phyloP scores from a whole-genome alignment of 2,888 invertebrate species.

The Oeneis ivallda region DNA sequence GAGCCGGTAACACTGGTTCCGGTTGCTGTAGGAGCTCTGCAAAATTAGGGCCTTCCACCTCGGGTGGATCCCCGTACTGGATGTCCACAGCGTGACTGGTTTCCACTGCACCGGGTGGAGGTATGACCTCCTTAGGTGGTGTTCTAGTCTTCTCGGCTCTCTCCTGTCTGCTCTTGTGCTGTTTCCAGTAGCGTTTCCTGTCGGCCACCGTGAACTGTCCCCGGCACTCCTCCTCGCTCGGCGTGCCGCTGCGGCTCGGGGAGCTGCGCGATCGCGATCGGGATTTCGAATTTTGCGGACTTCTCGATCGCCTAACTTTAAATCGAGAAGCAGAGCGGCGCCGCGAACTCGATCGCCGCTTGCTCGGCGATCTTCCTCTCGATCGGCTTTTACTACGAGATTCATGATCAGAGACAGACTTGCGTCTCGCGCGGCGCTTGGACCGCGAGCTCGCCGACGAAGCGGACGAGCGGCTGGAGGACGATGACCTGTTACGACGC shows the following conservation, averaged over 20 bases:
- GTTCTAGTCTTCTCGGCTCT: constrained; percentile 54
- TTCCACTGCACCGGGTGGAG: constrained; percentile 70
- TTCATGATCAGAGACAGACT: constrained; percentile 49
- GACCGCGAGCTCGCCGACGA: constrained; percentile 53
- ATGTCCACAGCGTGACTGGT: constrained; percentile 62
- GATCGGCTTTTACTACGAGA: constrained; percentile 57
- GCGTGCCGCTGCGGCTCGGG: constrained; percentile 52
- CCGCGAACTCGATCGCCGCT: constrained; percentile 42
- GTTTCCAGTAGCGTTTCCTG: constrained; percentile 73
- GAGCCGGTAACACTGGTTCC: constrained; percentile 54
- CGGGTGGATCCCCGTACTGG: constrained; percentile 72
- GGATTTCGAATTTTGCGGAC: constrained; percentile 54
- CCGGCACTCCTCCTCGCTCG: constrained; percentile 68
- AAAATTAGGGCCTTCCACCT: constrained; percentile 73
- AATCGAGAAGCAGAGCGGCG: constrained; percentile 42
- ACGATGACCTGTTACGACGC: constrained; percentile 39
- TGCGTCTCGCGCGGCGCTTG: constrained; percentile 48
- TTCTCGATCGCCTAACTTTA: constrained; percentile 47
- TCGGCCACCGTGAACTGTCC: constrained; percentile 76
- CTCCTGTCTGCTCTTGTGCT: constrained; percentile 62
- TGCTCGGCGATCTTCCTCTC: constrained; percentile 45
- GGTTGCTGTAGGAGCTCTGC: constrained; percentile 61
- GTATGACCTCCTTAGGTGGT: constrained; percentile 65
- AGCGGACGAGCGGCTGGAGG: constrained; percentile 51
- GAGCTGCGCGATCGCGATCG: constrained; percentile 54